These are phyloP conservation scores for Podabrus alpinus DNA, from an alignment of 2,888 invertebrate species.

Conservation along the genomic window DNA sequence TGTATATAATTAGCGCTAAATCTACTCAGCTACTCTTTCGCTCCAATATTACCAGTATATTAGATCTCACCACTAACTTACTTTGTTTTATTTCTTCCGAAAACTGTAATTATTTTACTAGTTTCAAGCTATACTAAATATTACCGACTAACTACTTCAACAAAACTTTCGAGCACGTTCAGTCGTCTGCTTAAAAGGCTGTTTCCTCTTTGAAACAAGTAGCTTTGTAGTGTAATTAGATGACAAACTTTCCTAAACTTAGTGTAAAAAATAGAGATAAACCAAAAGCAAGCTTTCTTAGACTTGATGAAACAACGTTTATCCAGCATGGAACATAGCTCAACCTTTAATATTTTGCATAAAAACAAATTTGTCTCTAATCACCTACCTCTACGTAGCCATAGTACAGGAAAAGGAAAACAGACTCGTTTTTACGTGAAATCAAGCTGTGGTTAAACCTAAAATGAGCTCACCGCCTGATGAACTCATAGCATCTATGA, in stretches of 20 bases:
- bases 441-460: too few species aligned
- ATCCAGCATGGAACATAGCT: neutral
- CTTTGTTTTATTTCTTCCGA: neutral
- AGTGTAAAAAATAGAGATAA: neutral
- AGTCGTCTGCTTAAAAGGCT: neutral
- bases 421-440: too few species aligned
- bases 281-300: neutral
- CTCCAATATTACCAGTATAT: neutral
- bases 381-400: too few species aligned
- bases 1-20: neutral
- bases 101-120: neutral
- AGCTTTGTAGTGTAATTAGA: neutral
- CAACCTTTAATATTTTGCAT: neutral
- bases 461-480: too few species aligned
- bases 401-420: too few species aligned
- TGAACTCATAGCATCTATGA: too few species aligned
- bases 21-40: neutral
- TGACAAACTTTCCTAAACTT: neutral
- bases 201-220: neutral
- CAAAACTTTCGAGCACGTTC: neutral
- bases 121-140: neutral
- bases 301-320: neutral
- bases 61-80: neutral
- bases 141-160: neutral
- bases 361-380: neutral